Percentiles rank a stretch among this genome's conserved stretches.
Conservation (phyloP, 2,113 vertebrate species). For the Xiphophorus couchianus region DNA sequence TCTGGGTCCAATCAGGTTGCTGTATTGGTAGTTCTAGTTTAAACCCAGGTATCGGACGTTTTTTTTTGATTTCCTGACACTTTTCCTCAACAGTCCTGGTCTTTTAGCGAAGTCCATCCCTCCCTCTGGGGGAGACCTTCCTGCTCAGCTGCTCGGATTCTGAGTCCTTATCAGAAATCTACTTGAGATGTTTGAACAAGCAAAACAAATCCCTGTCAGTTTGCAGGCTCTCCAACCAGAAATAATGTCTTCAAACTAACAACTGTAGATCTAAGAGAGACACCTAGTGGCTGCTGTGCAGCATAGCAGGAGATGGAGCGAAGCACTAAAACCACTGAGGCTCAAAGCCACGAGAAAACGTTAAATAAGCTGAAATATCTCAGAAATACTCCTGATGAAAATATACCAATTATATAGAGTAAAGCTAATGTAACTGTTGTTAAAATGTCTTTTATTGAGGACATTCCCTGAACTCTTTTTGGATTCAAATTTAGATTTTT, state of each 20-base stretch:
- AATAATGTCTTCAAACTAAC: slow-evolving; percentile 58
- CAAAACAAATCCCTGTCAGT: not conserved
- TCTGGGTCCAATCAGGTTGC: slow-evolving; percentile 33
- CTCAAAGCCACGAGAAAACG: not conserved
- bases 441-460: not conserved
- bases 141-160: slow-evolving; percentile 18
- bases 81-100: too few species aligned
- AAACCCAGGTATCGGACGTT: not conserved
- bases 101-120: slow-evolving; percentile 6
- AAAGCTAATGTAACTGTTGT: not conserved
- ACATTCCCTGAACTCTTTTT: not conserved
- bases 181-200: not conserved
- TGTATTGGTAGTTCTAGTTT: slow-evolving; percentile 19
- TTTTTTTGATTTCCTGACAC: not conserved
- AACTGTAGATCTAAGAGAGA: slow-evolving; percentile 54
- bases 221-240: slow-evolving; percentile 77
- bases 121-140: slow-evolving; percentile 26
- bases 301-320: slow-evolving; percentile 70
- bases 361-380: not conserved
- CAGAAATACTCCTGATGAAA: not conserved
- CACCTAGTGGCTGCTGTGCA: slow-evolving; percentile 75
- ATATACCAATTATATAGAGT: too few species aligned
- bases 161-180: not conserved
- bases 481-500: too few species aligned
- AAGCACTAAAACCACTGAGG: not conserved